phyloP scores from a whole-genome alignment of 1,140 invertebrate species.

The Lordiphosa collinella region DNA sequence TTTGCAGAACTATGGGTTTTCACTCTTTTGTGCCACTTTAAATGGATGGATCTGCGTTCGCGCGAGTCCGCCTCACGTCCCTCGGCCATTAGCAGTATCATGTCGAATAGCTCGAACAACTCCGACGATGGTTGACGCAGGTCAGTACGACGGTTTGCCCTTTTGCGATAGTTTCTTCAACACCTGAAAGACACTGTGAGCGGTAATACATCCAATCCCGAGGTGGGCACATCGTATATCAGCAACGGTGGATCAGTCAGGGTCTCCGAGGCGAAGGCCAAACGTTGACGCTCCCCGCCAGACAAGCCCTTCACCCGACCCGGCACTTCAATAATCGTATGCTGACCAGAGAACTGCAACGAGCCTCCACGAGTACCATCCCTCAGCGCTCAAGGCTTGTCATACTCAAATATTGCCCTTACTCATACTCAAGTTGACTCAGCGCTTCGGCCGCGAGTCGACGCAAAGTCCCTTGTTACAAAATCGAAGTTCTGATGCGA shows the following conservation, averaged over 20 bases:
- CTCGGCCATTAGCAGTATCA: slow-evolving; percentile 93
- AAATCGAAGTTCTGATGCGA: no score
- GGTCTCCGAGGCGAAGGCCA: slow-evolving; percentile 98
- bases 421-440: no score
- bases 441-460: no score
- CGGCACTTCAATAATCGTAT: slow-evolving; percentile 92
- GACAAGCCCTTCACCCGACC: slow-evolving; percentile 95
- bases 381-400: no score
- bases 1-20: no score
- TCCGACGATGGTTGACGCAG: slow-evolving; percentile 97
- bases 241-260: slow-evolving; percentile 96
- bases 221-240: slow-evolving; percentile 99
- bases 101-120: slow-evolving; percentile 95
- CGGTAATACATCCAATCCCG: slow-evolving; percentile 93
- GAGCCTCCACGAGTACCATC: no score
- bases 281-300: slow-evolving; percentile 95
- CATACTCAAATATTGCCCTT: no score
- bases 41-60: slow-evolving; percentile 87
- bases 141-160: slow-evolving; percentile 96
- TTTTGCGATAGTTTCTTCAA: slow-evolving; percentile 88
- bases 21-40: no score
- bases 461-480: no score
- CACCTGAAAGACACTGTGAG: slow-evolving; percentile 92
- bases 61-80: slow-evolving; percentile 89
- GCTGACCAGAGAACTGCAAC: no score